Conservation (phyloP, 1,140 invertebrate genomes). For the Solenopsis fugax region DNA sequence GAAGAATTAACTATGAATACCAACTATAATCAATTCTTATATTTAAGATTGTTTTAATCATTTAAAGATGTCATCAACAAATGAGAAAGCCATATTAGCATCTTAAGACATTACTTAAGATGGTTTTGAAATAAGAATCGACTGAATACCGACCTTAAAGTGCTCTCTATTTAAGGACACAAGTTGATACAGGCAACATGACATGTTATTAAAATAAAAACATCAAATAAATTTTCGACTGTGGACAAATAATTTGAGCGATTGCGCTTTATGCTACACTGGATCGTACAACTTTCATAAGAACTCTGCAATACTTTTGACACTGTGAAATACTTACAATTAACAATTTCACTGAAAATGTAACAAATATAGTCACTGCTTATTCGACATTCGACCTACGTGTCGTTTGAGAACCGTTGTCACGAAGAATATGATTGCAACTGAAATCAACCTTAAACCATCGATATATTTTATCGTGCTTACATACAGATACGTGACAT, state of each 20-base stretch:
- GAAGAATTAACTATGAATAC: too few species aligned
- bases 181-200: not conserved
- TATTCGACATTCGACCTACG: slow-evolving; percentile 29
- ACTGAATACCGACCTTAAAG: too few species aligned
- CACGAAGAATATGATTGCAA: not conserved
- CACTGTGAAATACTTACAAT: slow-evolving; percentile 18
- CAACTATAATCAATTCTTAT: too few species aligned
- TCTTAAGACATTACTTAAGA: too few species aligned
- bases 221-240: not conserved
- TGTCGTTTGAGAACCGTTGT: not conserved
- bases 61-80: too few species aligned
- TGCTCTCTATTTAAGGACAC: too few species aligned
- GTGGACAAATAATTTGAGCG: not conserved
- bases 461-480: not conserved
- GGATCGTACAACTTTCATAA: not conserved
- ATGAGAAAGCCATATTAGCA: too few species aligned
- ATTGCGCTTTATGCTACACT: not conserved
- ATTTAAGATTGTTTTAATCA: too few species aligned
- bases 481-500: not conserved
- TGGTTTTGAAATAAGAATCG: too few species aligned
- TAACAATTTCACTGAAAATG: slow-evolving; percentile 22
- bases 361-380: not conserved
- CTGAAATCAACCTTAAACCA: not conserved
- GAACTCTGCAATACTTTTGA: not conserved
- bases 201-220: not conserved